Base-by-base conservation (phyloP, 2,888 invertebrate genomes). In the Chloroclysta siterata region DNA sequence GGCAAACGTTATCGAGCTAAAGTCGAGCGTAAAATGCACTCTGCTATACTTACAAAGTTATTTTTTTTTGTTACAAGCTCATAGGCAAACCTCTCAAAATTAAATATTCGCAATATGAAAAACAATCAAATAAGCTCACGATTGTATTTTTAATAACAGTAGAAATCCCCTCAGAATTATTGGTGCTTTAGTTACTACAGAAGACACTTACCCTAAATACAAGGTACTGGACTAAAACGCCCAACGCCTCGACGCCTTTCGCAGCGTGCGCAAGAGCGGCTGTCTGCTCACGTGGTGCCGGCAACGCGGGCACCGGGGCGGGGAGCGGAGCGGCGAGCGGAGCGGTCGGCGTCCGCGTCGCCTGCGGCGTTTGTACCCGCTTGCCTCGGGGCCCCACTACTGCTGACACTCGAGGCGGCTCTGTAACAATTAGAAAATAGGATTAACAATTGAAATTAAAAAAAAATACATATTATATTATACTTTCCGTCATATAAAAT, bases 201-300 rank as follows among this genome's bases (percentile, higher is more conserved):
- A 22, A 22, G 15, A 29, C 41, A 94, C 95, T 94, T 87, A 96
- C 96, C 85, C 95, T 94, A 84, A 95, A 95, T 77, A 96, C 96
- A 82, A 98, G 94, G 90, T 98, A 97, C 86, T 97, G 96, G 73
- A 98, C 95, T 70, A 98, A 94, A 71, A 97, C 95, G 66, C 97
- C 96, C 77, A 98, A 94, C 47, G 97, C 98, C 87, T 98, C 96
- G 58, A 97, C 95, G 62, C 96, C 96, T 75, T 95, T 95, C 53
- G 95, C 89, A 54, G 93, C 92, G 71, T 94, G 94, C 67, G 93
- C 90, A 22, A 94, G 85, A 53, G 93, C 89, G 11, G 79, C 82
- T 8, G 85, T 77, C 71, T 91, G 89, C 64, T 88, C 87, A 36
- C 79, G 80, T 14, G 83, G 81, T 55, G 79, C 79, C 28, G 77